Evolutionary conservation across 1,140 invertebrate species (phyloP), one percentile per base, ranked within the genome.

Genomic region (Polypedilum vanderplanki): DNA sequence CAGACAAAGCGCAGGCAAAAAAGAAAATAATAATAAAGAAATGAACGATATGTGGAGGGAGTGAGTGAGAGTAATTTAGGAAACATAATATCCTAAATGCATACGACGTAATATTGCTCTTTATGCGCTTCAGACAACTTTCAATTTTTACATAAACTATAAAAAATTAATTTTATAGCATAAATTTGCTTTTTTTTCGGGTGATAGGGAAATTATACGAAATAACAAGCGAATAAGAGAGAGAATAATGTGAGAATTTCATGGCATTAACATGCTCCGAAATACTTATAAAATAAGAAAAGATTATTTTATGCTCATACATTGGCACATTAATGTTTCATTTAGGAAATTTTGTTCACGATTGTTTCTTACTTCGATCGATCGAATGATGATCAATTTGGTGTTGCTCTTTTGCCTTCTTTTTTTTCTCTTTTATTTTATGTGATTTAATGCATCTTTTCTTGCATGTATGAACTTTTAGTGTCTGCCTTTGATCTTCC

Each of bases 61-160:
- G 24, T 33, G 24, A 33, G 24, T 33, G 24, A 33, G 24, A 33
- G 20, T 17, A n/a, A 70, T 70, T 70, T 70, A 20, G 65, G 65
- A 70, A 70, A 70, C 65, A 70, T 70, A 70, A 70, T 70, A 70
- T 70, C 17, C 65, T 3, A 57, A n/a, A 70, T 70, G 20, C 20
- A 22, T 70, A n/a, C 17, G 20, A 70, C 18, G 65, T 70, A 70
- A 70, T 70, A 22, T 18, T 70, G 46, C 46, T 57, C 46, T 57
- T 57, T 18, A 20, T 70, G 65, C 65, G 65, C 65, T 18, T 18
- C 65, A 18, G 8, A 70, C 17, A 18, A 70, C 65, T 70, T 70
- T 70, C 65, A 70, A 20, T 70, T 18, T 70, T 18, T 70, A 70
- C 18, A 70, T 70, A 70, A 70, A 70, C 65, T 22, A 18, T 20